A percentile compares a stretch with the other conserved stretches of the same genome.
Evolutionary conservation across 2,888 invertebrate species (phyloP).

Genomic region (Mythimna loreyi): DNA sequence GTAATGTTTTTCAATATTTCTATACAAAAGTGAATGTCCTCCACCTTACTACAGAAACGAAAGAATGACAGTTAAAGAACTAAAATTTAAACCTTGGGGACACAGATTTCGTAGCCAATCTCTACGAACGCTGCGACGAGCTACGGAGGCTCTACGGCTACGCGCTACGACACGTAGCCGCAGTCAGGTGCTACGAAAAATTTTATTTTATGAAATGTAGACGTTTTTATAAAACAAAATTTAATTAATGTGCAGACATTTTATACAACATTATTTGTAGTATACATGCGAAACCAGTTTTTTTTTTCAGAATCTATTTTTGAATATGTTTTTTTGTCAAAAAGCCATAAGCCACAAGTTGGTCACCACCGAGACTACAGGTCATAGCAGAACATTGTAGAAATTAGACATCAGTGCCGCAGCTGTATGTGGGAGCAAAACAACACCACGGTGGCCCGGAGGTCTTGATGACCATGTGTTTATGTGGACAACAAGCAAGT

Average conservation of each 20-base stretch:
- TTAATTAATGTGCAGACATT: background rate
- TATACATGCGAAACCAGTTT: no score
- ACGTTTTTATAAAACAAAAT: background rate
- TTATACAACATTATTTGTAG: no score
- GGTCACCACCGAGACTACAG: no score
- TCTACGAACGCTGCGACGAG: slow-evolving; percentile 45
- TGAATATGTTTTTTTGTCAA: no score
- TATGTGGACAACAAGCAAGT: no score
- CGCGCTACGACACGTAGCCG: slow-evolving; percentile 49
- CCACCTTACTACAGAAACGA: background rate
- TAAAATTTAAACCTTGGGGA: background rate
- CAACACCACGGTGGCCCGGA: no score
- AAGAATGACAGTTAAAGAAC: background rate
- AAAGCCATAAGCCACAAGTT: no score
- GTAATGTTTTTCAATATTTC: background rate
- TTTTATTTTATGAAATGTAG: background rate
- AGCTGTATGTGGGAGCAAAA: no score
- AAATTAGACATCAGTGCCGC: no score
- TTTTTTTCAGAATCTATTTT: no score
- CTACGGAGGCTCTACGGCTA: slow-evolving; percentile 57
- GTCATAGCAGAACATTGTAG: no score
- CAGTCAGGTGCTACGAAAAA: background rate
- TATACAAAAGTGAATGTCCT: background rate
- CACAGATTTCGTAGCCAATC: slow-evolving; percentile 27
- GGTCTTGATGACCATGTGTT: no score